These are phyloP conservation scores for Onthophagus sagittarius DNA, from an alignment of 2,888 invertebrate genomes.

Conservation along the genomic window DNA sequence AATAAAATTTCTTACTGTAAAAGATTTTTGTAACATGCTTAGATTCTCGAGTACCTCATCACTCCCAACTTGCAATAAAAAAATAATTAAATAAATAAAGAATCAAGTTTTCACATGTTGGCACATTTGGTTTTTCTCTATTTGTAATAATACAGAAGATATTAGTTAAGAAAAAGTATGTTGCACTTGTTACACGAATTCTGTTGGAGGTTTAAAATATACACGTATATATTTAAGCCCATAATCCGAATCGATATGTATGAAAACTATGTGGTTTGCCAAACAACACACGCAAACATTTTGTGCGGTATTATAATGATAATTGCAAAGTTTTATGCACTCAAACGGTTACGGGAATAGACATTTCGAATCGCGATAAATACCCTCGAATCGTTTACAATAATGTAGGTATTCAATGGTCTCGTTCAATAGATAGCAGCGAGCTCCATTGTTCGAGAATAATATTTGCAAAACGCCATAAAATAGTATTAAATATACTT, in stretches of 20 bases:
- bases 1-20: too few relatives aligned
- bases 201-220: too few relatives aligned
- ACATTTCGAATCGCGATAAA: background rate
- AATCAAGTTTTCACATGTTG: too few relatives aligned
- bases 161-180: too few relatives aligned
- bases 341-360: background rate
- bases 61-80: too few relatives aligned
- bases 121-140: too few relatives aligned
- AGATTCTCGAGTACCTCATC: too few relatives aligned
- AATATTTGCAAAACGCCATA: background rate
- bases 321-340: background rate
- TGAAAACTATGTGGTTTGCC: background rate
- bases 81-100: too few relatives aligned
- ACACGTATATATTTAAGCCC: too few relatives aligned
- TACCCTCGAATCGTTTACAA: background rate
- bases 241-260: background rate
- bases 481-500: background rate
- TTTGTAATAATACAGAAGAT: too few relatives aligned
- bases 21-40: too few relatives aligned
- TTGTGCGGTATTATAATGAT: background rate
- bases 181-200: too few relatives aligned
- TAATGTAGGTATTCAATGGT: background rate
- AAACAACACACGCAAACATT: background rate
- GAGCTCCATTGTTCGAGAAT: background rate
- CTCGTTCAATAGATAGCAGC: background rate